Base-by-base conservation (phyloP, 2,797 vertebrate genomes). In the Clarias laeviceps region DNA sequence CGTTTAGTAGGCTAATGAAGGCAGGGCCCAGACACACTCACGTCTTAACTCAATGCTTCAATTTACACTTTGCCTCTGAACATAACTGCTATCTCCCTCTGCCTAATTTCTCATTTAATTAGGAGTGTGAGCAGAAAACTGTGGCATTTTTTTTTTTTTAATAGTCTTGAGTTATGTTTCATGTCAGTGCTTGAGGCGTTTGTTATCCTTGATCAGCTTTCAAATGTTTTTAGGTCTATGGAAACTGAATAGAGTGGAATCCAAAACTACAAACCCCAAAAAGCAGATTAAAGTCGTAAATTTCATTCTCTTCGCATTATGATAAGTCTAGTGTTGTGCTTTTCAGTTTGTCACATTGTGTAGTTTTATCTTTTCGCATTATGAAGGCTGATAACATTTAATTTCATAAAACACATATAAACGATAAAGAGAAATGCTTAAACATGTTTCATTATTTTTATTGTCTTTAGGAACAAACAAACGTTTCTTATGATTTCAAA, bases 1-100 rank as follows among this genome's bases (percentile, higher is more conserved):
- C 32, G 65, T 88, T 89, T 88, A 85, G 78, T 81, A 83, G 73
- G 86, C 86, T 89, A 91, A 86, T 88, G 84, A 83, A 87, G 85
- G 86, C 86, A 82, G 32, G 65, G 86, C 82, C 79, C 80, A 81
- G 82, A 76, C 64, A 85, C 84, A 90, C 87, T 87, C 90, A 87
- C 32, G 78, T 82, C 72, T 91, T 82, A 81, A 56, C 62, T 80
- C 54, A 83, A 77, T 66, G 66, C 62, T 57, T 83, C 54, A 59
- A 83, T 74, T 89, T 79, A 56, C 73, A 34, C 29, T 87, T 54
- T 68, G 82, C 29, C 66, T 82, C 68, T 90, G 81, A 84, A 70
- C 54, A 69, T 82, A 29, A 84, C 50, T 24, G 68, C 77, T 83
- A 74, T 83, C 85, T 90, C 82, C 74, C 72, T 50, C 80, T 70